Conservation (phyloP, 1,140 invertebrate genomes). For the Drosophila melanica region DNA sequence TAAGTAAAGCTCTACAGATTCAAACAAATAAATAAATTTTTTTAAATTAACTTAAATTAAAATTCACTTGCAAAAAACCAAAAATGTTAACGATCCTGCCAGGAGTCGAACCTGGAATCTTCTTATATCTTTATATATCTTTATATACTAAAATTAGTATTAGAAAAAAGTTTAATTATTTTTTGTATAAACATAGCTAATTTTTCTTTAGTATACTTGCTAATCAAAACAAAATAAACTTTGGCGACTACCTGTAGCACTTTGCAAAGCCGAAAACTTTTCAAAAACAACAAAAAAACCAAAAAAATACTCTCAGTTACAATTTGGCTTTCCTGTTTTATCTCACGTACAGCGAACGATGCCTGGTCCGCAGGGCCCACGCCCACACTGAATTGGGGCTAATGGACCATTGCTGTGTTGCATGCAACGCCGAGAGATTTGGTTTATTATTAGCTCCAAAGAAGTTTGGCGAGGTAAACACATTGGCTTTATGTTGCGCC, state of each 20-base stretch:
- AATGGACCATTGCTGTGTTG: slow-evolving; percentile 73
- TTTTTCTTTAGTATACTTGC: neutral
- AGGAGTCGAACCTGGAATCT: slow-evolving; percentile 90
- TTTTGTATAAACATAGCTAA: neutral
- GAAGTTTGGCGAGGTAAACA: slow-evolving; percentile 75
- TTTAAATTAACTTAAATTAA: no score
- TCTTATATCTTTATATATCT: no score
- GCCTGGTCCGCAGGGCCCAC: slow-evolving; percentile 2
- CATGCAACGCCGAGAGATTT: slow-evolving; percentile 36
- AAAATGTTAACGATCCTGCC: slow-evolving; percentile 86
- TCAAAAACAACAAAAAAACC: neutral
- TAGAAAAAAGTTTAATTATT: neutral
- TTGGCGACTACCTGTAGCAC: slow-evolving; percentile 34
- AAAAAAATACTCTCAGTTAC: neutral
- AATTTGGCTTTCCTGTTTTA: slow-evolving; percentile 18
- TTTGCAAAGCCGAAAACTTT: neutral
- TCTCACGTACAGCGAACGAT: slow-evolving; percentile 20
- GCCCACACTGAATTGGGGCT: slow-evolving; percentile 61
- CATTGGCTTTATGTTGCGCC: slow-evolving; percentile 65
- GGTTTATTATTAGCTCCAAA: slow-evolving; percentile 77
- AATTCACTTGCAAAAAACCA: no score
- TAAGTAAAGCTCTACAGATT: no score
- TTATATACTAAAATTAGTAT: neutral
- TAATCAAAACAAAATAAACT: neutral
- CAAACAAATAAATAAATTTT: no score